These are phyloP conservation scores for Mugil cephalus DNA, from an alignment of 2,113 vertebrate genomes.

Conservation along the genomic window DNA sequence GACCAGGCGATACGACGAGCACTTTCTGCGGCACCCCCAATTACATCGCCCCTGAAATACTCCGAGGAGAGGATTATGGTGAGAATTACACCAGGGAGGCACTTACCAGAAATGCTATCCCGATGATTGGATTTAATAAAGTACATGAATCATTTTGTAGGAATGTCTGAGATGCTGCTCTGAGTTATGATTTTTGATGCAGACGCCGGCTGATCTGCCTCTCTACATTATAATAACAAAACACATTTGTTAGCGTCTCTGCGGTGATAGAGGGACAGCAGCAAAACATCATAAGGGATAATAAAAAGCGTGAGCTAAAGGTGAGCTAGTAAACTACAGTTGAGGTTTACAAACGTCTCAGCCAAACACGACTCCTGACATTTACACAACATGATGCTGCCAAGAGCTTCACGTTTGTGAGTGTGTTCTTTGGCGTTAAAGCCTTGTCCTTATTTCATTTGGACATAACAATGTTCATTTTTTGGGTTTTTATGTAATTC, in stretches of 20 bases:
- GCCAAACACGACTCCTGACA: no score
- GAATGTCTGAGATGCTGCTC: background rate
- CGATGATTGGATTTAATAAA: slow-evolving; percentile 4
- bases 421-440: no score
- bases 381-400: no score
- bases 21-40: slow-evolving; percentile 99
- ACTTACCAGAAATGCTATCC: slow-evolving; percentile 36
- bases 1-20: slow-evolving; percentile 98
- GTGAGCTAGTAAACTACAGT: background rate
- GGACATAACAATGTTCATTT: no score
- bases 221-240: background rate
- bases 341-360: no score
- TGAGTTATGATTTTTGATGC: background rate
- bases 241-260: background rate
- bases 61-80: slow-evolving; percentile 99
- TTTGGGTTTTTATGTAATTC: no score
- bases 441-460: no score
- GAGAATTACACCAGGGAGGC: slow-evolving; percentile 63
- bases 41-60: slow-evolving; percentile 98
- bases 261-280: background rate
- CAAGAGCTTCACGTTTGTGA: no score
- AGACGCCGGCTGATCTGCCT: background rate
- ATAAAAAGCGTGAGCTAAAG: background rate
- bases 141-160: background rate
- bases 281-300: background rate